A percentile compares a stretch with the other conserved stretches of the same genome.
Evolutionary conservation across 2,888 invertebrate species (phyloP).

Genomic region (Pyrocoelia pectoralis): DNA sequence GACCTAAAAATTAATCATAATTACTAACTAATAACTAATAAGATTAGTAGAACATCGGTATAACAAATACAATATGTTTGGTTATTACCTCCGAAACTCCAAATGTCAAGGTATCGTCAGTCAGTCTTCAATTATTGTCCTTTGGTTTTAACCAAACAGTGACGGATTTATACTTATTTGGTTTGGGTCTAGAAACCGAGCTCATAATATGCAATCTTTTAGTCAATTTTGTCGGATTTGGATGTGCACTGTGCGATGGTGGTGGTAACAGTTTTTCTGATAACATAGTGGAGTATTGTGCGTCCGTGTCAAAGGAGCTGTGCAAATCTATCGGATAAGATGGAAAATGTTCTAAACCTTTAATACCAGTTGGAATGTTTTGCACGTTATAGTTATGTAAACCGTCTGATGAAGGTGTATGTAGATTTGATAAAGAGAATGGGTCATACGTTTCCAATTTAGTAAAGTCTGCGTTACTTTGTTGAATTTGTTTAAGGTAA

Average conservation of each 20-base stretch:
- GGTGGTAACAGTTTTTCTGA: neutral
- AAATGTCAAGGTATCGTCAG: slow-evolving; percentile 15
- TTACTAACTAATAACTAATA: neutral
- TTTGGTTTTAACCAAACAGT: slow-evolving; percentile 21
- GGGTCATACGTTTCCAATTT: slow-evolving; percentile 14
- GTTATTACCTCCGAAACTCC: slow-evolving; percentile 20
- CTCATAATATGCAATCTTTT: slow-evolving; percentile 3
- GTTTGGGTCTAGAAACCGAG: slow-evolving; percentile 21
- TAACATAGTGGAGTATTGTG: slow-evolving; percentile 5
- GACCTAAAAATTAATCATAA: neutral
- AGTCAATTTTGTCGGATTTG: slow-evolving; percentile 1
- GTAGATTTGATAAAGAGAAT: neutral
- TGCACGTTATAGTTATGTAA: neutral
- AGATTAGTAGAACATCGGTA: too few relatives aligned
- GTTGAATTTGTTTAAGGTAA: neutral
- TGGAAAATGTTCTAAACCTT: slow-evolving; percentile 18
- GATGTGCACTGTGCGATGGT: neutral
- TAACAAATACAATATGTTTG: too few relatives aligned
- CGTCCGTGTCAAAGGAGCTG: neutral
- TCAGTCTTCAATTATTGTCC: slow-evolving; percentile 12
- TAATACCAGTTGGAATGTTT: neutral
- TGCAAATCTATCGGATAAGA: slow-evolving; percentile 14
- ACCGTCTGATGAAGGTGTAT: neutral
- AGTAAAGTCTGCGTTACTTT: neutral
- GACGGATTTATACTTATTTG: slow-evolving; percentile 46